phyloP scores from a whole-genome alignment of 2,113 vertebrate species.

The Ptilorrhoa leucosticta region DNA sequence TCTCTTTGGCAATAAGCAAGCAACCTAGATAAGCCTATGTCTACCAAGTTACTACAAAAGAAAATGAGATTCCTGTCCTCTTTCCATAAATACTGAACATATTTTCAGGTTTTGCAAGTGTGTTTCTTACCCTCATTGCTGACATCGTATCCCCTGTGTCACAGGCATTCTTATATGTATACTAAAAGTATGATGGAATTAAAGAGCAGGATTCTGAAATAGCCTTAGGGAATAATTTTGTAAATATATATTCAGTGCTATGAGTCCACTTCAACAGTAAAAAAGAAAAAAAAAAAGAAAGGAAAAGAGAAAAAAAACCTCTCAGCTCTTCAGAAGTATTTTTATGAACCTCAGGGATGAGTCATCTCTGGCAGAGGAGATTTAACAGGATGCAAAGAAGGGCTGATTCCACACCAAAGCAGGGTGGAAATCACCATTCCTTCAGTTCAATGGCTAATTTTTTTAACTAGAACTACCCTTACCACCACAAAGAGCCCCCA shows the following conservation, averaged over 20 bases:
- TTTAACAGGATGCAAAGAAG: conserved; percentile 26
- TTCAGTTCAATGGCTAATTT: not conserved
- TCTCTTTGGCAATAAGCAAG: not conserved
- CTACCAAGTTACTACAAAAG: not conserved
- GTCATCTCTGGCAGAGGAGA: conserved; percentile 43
- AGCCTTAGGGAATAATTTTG: not conserved
- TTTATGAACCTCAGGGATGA: conserved; percentile 44
- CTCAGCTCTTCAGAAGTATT: conserved; percentile 12
- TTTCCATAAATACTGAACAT: not conserved
- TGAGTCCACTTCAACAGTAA: not conserved
- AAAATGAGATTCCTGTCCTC: not conserved
- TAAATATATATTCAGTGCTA: not conserved
- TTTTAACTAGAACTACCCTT: not conserved
- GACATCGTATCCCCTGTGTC: not conserved
- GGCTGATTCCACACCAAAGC: not conserved
- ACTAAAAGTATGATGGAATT: not conserved
- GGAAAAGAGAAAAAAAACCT: not conserved
- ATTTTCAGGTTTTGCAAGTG: not conserved
- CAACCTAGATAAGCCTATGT: not conserved
- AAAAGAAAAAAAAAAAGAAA: not conserved
- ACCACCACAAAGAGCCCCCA: not conserved
- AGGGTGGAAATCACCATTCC: not conserved
- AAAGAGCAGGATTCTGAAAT: not conserved
- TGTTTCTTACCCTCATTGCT: not conserved
- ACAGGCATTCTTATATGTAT: not conserved